Evolutionary conservation across 2,113 vertebrate species (phyloP).

Genomic region (Miniopterus natalensis): DNA sequence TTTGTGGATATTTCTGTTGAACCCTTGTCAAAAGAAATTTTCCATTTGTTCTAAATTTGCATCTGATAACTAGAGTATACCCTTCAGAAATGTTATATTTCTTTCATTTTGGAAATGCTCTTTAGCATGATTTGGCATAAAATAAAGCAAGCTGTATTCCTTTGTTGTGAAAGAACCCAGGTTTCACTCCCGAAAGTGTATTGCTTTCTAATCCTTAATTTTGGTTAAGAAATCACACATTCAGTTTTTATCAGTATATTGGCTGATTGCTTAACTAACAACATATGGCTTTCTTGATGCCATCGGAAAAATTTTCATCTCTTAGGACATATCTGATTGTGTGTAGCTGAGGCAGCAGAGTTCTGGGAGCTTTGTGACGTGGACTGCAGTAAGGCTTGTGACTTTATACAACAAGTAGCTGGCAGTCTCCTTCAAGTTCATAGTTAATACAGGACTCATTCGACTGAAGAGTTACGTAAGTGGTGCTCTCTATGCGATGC

Average conservation of each 20-base stretch:
- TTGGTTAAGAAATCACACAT: background rate
- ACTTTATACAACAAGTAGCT: background rate
- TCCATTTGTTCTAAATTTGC: constrained; percentile 22
- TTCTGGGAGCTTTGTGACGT: background rate
- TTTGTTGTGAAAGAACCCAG: background rate
- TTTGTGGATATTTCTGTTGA: background rate
- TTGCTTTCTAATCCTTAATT: background rate
- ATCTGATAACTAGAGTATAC: background rate
- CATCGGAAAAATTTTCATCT: background rate
- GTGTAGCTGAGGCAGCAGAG: background rate
- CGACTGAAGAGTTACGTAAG: background rate
- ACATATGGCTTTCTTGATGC: background rate
- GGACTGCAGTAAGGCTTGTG: background rate
- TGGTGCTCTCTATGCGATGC: background rate
- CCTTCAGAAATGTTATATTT: background rate
- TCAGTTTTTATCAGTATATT: background rate
- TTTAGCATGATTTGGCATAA: background rate
- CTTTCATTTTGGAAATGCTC: background rate
- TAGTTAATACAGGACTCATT: background rate
- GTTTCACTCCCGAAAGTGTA: background rate
- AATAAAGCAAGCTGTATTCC: background rate
- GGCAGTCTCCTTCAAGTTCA: background rate
- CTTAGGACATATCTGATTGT: background rate
- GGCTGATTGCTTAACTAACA: background rate
- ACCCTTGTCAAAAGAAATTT: background rate